These are phyloP conservation scores for Cosmia pyralina DNA, from an alignment of 2,888 invertebrate species.

Conservation along the genomic window DNA sequence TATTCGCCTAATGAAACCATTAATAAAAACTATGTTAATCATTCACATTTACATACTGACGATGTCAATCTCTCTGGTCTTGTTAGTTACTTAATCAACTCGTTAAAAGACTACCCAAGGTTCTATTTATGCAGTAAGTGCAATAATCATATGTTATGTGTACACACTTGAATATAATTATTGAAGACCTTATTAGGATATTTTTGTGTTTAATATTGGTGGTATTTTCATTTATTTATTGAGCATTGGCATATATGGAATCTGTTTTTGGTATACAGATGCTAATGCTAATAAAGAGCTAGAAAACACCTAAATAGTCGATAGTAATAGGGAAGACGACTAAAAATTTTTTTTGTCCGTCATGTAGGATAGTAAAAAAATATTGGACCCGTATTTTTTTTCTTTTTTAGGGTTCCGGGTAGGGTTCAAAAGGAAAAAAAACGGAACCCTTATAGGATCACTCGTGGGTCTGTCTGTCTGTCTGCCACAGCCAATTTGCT, in stretches of 20 bases:
- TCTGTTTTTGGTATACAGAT: neutral
- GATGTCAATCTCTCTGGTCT: slow-evolving; percentile 21
- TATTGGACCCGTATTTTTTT: too few species aligned
- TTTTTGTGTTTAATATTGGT: neutral
- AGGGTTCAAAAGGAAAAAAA: too few species aligned
- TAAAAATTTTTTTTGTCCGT: too few species aligned
- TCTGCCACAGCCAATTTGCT: too few species aligned
- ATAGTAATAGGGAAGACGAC: too few species aligned
- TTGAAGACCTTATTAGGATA: slow-evolving; percentile 2
- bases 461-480: too few species aligned
- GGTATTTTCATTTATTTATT: neutral
- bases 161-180: slow-evolving; percentile 13
- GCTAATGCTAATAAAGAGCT: neutral
- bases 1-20: slow-evolving; percentile 24
- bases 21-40: slow-evolving; percentile 39
- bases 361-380: too few species aligned
- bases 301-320: neutral
- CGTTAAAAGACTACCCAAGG: slow-evolving; percentile 39
- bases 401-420: too few species aligned
- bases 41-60: slow-evolving; percentile 39
- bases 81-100: slow-evolving; percentile 31
- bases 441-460: too few species aligned
- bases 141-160: neutral
- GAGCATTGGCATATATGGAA: neutral
- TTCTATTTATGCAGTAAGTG: slow-evolving; percentile 1